Conservation (phyloP, 1,140 invertebrate genomes). For the Arctopsyche grandis region DNA sequence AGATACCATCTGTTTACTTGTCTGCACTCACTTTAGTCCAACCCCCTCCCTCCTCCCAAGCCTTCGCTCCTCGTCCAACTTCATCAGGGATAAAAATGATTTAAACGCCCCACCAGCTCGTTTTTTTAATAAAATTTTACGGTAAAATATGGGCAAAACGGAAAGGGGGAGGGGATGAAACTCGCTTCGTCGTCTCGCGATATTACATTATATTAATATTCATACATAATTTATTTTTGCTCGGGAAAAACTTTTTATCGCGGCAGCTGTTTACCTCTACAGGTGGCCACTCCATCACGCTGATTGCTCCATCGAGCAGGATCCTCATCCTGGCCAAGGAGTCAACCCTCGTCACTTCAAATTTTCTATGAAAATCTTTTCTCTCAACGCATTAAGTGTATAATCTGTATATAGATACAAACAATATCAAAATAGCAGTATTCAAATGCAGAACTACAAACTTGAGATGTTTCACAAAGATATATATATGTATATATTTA, state of each 20-base stretch:
- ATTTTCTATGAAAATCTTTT: too few species aligned
- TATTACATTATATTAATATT: constrained; percentile 55
- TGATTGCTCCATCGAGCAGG: constrained; percentile 44
- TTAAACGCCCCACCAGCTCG: constrained; percentile 21
- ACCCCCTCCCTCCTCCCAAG: not conserved
- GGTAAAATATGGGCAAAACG: constrained; percentile 49
- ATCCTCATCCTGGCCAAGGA: too few species aligned
- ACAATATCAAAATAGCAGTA: too few species aligned
- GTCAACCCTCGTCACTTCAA: too few species aligned
- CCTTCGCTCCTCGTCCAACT: not conserved
- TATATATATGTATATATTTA: too few species aligned
- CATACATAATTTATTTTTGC: constrained; percentile 55
- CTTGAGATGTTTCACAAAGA: too few species aligned
- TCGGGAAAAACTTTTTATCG: constrained; percentile 51
- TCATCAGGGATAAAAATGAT: constrained; percentile 26
- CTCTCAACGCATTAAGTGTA: too few species aligned
- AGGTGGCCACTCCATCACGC: constrained; percentile 52
- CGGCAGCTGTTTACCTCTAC: constrained; percentile 49
- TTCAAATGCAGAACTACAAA: too few species aligned
- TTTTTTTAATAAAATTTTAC: constrained; percentile 52
- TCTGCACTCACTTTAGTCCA: not conserved
- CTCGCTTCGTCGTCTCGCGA: constrained; percentile 32
- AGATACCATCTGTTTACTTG: constrained; percentile 39
- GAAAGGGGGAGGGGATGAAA: constrained; percentile 2
- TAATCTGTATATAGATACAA: too few species aligned